Percentiles rank a stretch among this genome's conserved stretches.
These are phyloP conservation scores for Cephus rjabovi DNA, from an alignment of 2,888 invertebrate species.

Conservation along the genomic window DNA sequence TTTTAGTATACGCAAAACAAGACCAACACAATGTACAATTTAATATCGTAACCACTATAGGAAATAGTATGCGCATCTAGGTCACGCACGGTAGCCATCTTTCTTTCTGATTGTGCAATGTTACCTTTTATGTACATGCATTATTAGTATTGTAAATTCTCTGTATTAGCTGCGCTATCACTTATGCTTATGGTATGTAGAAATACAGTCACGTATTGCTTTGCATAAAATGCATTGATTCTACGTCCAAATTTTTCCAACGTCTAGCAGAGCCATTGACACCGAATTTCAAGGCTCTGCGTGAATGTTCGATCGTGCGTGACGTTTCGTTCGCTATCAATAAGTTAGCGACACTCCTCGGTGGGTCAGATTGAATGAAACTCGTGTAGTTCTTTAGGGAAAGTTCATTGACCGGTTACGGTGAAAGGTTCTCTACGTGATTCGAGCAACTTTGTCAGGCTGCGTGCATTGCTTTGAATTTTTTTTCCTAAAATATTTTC, in stretches of 20 bases:
- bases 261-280: not conserved
- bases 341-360: not conserved
- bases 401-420: not conserved
- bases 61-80: not conserved
- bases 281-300: not conserved
- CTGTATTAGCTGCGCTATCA: not conserved
- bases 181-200: not conserved
- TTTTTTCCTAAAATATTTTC: not conserved
- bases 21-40: conserved; percentile 34
- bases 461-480: not conserved
- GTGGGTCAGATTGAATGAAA: not conserved
- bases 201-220: not conserved
- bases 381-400: not conserved
- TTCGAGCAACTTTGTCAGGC: not conserved
- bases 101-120: conserved; percentile 1
- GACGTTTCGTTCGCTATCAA: not conserved
- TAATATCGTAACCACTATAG: conserved; percentile 27
- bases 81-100: conserved; percentile 3
- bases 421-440: not conserved
- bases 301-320: not conserved
- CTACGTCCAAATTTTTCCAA: not conserved
- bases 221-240: not conserved
- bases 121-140: not conserved
- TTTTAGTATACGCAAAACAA: conserved; percentile 3
- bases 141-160: not conserved